A percentile compares a stretch with the other conserved stretches of the same genome.
phyloP scores from a whole-genome alignment of 1,140 invertebrate genomes.

The Riptortus pedestris region DNA sequence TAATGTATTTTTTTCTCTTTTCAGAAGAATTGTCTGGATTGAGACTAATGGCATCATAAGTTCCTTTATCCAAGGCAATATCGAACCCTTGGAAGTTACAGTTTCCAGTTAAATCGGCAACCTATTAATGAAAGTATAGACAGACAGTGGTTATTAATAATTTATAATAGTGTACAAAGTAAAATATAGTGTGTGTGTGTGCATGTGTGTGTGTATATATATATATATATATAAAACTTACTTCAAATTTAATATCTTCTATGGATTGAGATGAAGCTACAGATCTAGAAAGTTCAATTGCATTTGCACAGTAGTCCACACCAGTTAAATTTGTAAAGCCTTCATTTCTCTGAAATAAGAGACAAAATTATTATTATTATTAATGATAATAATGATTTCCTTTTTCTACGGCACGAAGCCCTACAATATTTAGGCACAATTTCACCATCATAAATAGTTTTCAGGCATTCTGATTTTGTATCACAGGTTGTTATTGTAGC shows the following conservation, averaged over 20 bases:
- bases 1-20: constrained; percentile 55
- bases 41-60: constrained; percentile 83
- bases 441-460: too few relatives aligned
- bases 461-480: too few relatives aligned
- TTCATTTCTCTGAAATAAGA: constrained; percentile 43
- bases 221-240: constrained; percentile 31
- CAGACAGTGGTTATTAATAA: too few relatives aligned
- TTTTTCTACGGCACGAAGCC: too few relatives aligned
- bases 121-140: constrained; percentile 7
- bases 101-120: constrained; percentile 27
- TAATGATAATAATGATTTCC: too few relatives aligned
- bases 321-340: constrained; percentile 65
- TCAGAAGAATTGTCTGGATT: constrained; percentile 53
- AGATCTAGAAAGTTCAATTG: constrained; percentile 59
- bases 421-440: too few relatives aligned
- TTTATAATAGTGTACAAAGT: constrained; percentile 6
- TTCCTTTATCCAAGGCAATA: constrained; percentile 79
- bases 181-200: too few relatives aligned
- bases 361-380: constrained; percentile 18
- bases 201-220: constrained; percentile 20
- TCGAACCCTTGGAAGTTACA: constrained; percentile 41
- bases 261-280: constrained; percentile 47
- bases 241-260: constrained; percentile 44
- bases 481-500: too few relatives aligned
- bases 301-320: constrained; percentile 73